Conservation (phyloP, 2,113 vertebrate genomes). For the Ailurus styani region DNA sequence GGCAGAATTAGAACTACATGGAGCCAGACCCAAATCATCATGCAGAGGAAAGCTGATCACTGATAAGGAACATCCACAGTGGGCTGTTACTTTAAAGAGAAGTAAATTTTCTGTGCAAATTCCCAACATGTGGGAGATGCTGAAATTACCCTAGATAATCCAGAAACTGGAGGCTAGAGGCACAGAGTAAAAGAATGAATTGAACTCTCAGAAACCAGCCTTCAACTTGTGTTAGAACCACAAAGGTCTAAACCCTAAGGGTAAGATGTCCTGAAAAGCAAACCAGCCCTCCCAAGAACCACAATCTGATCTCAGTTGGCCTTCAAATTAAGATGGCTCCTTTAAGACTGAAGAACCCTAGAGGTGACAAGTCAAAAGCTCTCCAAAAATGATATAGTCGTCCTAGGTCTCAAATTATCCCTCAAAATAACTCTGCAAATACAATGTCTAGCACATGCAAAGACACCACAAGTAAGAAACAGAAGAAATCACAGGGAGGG, state of each 20-base stretch:
- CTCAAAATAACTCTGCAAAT: constrained; percentile 46
- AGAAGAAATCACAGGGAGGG: not conserved
- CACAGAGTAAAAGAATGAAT: not conserved
- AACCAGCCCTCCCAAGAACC: not conserved
- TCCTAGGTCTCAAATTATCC: not conserved
- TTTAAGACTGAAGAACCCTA: not conserved
- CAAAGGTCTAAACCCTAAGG: not conserved
- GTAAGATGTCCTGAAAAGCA: not conserved
- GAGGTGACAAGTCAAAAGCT: not conserved
- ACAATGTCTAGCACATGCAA: not conserved
- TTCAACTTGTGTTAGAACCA: not conserved
- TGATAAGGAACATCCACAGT: not conserved
- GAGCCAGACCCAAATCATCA: not conserved
- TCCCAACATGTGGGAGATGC: not conserved
- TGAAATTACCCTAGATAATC: not conserved
- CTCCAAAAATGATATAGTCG: constrained; percentile 6
- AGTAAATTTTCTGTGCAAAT: not conserved
- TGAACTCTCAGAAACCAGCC: not conserved
- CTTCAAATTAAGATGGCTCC: not conserved
- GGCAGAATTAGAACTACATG: not conserved
- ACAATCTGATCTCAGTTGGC: not conserved
- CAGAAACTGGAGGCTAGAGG: not conserved
- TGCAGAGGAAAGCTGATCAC: not conserved
- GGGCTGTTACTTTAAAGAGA: not conserved
- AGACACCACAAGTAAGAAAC: not conserved